Percentiles rank a stretch among this genome's conserved stretches.
phyloP scores from a whole-genome alignment of 1,140 invertebrate species.

The Meloidogyne exigua region DNA sequence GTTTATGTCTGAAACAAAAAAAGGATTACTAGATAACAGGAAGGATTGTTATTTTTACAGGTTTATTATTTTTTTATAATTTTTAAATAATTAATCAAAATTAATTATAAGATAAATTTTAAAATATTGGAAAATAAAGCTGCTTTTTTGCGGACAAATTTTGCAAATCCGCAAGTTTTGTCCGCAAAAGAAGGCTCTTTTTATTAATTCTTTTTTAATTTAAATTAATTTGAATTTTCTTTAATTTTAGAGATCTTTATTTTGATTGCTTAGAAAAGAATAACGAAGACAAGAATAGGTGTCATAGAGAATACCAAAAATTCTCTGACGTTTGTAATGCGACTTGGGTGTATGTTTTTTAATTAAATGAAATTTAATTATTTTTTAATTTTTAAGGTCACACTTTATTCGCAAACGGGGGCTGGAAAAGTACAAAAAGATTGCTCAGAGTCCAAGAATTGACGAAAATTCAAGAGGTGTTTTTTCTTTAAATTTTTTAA shows the following conservation, averaged over 20 bases:
- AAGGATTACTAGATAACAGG: conserved; percentile 15
- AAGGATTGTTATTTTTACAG: conserved; percentile 24
- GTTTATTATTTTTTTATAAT: neutral
- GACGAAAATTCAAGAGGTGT: neutral
- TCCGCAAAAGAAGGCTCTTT: neutral
- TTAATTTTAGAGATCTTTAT: conserved; percentile 17
- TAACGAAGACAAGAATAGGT: conserved; percentile 18
- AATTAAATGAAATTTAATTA: neutral
- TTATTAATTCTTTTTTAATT: neutral
- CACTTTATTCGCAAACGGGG: conserved; percentile 29
- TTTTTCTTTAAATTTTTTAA: neutral
- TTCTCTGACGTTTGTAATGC: conserved; percentile 15
- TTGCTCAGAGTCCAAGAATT: neutral
- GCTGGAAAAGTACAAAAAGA: conserved; percentile 20
- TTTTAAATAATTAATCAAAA: neutral
- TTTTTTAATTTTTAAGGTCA: conserved; percentile 4
- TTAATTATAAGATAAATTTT: too few relatives aligned
- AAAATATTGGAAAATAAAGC: too few relatives aligned
- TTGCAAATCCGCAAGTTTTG: neutral
- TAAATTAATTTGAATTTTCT: neutral
- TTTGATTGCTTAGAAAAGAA: conserved; percentile 24
- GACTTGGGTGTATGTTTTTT: conserved; percentile 26
- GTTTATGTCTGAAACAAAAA: conserved; percentile 15
- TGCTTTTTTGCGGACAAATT: too few relatives aligned
- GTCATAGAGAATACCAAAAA: conserved; percentile 10